These are phyloP conservation scores for Lasaia peninsularis DNA, from an alignment of 1,140 invertebrate species.

Conservation along the genomic window DNA sequence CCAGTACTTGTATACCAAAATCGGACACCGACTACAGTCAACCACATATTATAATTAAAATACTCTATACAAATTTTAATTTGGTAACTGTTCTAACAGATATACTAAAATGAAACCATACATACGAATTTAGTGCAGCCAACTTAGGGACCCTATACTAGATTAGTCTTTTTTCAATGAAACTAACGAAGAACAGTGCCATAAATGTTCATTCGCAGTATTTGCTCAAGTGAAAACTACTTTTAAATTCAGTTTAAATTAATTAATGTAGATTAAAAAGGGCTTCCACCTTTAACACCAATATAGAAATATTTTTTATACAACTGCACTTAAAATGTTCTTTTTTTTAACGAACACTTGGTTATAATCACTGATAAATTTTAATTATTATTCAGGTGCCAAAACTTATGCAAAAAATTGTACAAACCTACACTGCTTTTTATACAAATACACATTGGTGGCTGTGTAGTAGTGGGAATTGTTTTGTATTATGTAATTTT, in stretches of 20 bases:
- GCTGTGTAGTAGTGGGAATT: constrained; percentile 27
- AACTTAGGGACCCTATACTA: constrained; percentile 22
- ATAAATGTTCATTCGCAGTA: constrained; percentile 42
- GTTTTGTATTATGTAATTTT: background rate
- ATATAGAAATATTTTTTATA: constrained; percentile 13
- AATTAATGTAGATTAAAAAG: constrained; percentile 16
- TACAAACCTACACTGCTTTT: constrained; percentile 23
- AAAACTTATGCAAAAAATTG: constrained; percentile 15
- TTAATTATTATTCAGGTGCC: constrained; percentile 11
- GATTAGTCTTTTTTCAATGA: constrained; percentile 18
- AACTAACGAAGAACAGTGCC: constrained; percentile 62
- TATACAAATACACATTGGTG: constrained; percentile 18
- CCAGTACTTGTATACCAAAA: too few relatives aligned
- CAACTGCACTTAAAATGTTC: constrained; percentile 3
- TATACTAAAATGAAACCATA: background rate
- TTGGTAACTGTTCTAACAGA: background rate
- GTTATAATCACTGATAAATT: constrained; percentile 6
- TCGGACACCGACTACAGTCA: too few relatives aligned
- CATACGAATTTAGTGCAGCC: constrained; percentile 11
- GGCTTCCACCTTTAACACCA: constrained; percentile 42
- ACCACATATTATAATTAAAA: too few relatives aligned
- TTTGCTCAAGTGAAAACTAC: constrained; percentile 44
- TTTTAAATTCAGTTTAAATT: constrained; percentile 15
- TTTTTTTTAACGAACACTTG: constrained; percentile 8
- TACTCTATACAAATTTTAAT: background rate